Evolutionary conservation across 2,797 vertebrate genomes (phyloP).

Genomic region (Cheracebus regulus): DNA sequence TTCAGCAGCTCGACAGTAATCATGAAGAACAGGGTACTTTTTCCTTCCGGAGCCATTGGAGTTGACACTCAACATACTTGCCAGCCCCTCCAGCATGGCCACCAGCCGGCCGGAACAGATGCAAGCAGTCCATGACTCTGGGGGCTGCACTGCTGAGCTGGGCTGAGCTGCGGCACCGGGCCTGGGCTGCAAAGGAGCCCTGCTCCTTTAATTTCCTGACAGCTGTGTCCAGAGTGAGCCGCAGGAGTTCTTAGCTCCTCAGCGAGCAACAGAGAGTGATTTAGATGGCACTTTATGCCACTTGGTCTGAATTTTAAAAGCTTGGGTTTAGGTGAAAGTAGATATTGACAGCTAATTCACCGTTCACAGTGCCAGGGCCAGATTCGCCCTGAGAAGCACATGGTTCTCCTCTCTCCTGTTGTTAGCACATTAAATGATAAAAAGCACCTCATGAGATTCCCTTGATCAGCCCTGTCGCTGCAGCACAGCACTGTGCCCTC

Average conservation of each 20-base stretch:
- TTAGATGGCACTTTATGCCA: neutral
- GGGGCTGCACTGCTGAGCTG: neutral
- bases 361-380: neutral
- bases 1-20: neutral
- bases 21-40: neutral
- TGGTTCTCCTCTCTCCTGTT: neutral
- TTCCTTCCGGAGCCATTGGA: neutral
- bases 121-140: neutral
- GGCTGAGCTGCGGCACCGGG: neutral
- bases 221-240: neutral
- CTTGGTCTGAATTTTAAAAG: neutral
- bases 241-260: neutral
- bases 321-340: neutral
- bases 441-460: neutral
- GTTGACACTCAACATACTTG: too few species aligned
- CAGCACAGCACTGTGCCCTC: neutral
- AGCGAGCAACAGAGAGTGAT: rapidly evolving
- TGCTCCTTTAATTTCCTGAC: neutral
- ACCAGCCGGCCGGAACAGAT: neutral
- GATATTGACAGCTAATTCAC: neutral
- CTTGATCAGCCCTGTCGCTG: neutral
- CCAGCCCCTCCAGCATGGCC: neutral
- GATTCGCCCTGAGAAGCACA: slow-evolving; percentile 48
- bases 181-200: neutral
- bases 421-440: neutral